Evolutionary conservation across 2,888 invertebrate genomes (phyloP).

Genomic region (Heteromyza rotundicornis): DNA sequence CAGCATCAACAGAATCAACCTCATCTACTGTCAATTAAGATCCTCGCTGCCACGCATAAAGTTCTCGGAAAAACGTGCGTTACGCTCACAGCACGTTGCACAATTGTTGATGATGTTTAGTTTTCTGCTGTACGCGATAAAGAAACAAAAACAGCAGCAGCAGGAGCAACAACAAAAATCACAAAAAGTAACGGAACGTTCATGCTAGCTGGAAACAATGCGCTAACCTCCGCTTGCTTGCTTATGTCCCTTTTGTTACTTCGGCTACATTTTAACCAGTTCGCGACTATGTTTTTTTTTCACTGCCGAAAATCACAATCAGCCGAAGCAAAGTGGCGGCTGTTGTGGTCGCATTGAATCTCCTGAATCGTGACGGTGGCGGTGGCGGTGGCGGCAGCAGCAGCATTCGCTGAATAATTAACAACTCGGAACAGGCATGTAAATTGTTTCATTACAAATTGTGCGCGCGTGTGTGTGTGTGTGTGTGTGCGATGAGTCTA

Average conservation of each 20-base stretch:
- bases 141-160: background rate
- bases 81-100: slow-evolving; percentile 6
- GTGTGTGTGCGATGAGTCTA: too few species aligned
- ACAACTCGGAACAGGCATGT: background rate
- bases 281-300: background rate
- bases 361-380: too few species aligned
- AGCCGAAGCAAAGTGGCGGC: background rate
- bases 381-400: background rate
- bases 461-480: slow-evolving; percentile 20
- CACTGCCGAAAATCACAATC: background rate
- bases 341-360: background rate
- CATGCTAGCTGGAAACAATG: too few species aligned
- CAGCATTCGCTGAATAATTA: slow-evolving; percentile 4
- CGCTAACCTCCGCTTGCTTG: too few species aligned
- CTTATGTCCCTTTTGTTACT: too few species aligned
- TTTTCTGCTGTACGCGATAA: slow-evolving; percentile 8
- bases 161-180: too few species aligned
- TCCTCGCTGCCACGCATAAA: background rate
- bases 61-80: slow-evolving; percentile 2
- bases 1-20: background rate
- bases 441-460: slow-evolving; percentile 1
- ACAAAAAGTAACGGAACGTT: too few species aligned
- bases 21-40: slow-evolving; percentile 20
- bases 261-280: background rate
- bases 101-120: slow-evolving; percentile 16